Base-by-base conservation (phyloP, 2,888 invertebrate species). In the Mythimna vitellina region DNA sequence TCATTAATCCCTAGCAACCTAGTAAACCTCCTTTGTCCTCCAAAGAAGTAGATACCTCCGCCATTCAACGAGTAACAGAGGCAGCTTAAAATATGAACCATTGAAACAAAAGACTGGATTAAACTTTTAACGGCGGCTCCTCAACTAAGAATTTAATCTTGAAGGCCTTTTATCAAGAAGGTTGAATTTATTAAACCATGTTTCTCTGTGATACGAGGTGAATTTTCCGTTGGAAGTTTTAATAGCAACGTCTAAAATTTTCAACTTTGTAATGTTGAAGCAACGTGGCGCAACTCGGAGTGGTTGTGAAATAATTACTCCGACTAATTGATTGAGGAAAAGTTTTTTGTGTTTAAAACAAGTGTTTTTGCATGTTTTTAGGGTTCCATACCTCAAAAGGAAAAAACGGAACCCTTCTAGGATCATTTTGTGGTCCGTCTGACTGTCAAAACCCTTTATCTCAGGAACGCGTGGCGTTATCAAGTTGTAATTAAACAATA, bases 101-200 rank as follows among this genome's bases (percentile, higher is more conserved):
- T 42, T 56, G 29, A 17, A 65, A 69, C 57, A 67, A 60, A 38
- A 73, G 61, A 57, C 65, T n/a, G 58, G 63, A 65, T 83, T 70
- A 58, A 83, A 51, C 56, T 68, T 83, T 74, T 65, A 69, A 63
- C 54, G 51, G 61, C 49, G 53, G 25, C 61, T 63, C 56, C 60
- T 65, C 35, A 70, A 46, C 58, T 70, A 29, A 80, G 81, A 68
- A 61, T 56, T 71, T 70, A 83, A 70, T 80, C 70, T 70, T 32
- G 53, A 57, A 73, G 49, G 49, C 74, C 51, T 69, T 78, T 63
- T 22, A 38, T 53, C 20, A 79, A 67, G 65, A 54, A 58, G 53
- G 64, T 49, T 51, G 42, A 35, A 17, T 63, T 79, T 51, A 57
- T 73, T 58, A 69, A 80, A 64, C 65, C 64, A 73, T 32, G 38